phyloP scores from a whole-genome alignment of 2,797 vertebrate species.

The Odontamblyopus rebecca region DNA sequence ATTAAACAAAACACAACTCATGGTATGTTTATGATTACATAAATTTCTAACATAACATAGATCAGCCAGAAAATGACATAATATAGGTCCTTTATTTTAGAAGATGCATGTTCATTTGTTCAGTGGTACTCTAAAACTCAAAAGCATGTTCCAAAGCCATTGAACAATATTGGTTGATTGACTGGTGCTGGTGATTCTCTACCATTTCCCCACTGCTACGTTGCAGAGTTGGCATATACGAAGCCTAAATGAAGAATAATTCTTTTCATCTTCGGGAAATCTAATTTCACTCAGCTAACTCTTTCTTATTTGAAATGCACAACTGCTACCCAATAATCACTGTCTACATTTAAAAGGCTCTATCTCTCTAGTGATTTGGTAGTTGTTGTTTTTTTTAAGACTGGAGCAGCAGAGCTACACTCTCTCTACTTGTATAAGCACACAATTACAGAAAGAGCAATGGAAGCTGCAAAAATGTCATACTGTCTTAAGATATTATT shows the following conservation, averaged over 20 bases:
- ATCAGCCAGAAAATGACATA: too few species aligned
- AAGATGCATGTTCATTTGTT: too few species aligned
- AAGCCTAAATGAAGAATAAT: conserved; percentile 3
- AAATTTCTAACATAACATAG: too few species aligned
- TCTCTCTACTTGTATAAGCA: neutral
- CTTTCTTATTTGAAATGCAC: conserved; percentile 8
- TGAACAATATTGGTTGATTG: neutral
- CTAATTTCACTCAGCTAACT: conserved; percentile 5
- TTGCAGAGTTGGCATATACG: neutral
- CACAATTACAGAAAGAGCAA: too few species aligned
- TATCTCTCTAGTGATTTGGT: neutral
- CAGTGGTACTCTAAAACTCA: neutral
- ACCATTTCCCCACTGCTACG: neutral
- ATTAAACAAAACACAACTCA: too few species aligned
- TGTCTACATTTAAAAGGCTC: neutral
- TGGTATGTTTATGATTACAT: too few species aligned
- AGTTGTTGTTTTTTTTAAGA: neutral
- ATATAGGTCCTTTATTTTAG: too few species aligned
- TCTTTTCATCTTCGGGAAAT: conserved; percentile 1
- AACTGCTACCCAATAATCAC: conserved; percentile 2
- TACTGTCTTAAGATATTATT: too few species aligned
- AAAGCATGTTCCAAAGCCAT: neutral
- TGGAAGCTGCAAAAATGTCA: too few species aligned
- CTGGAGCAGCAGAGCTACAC: neutral
- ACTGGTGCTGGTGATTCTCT: neutral